Conservation (phyloP, 2,888 invertebrate species). For the Idaea straminata region DNA sequence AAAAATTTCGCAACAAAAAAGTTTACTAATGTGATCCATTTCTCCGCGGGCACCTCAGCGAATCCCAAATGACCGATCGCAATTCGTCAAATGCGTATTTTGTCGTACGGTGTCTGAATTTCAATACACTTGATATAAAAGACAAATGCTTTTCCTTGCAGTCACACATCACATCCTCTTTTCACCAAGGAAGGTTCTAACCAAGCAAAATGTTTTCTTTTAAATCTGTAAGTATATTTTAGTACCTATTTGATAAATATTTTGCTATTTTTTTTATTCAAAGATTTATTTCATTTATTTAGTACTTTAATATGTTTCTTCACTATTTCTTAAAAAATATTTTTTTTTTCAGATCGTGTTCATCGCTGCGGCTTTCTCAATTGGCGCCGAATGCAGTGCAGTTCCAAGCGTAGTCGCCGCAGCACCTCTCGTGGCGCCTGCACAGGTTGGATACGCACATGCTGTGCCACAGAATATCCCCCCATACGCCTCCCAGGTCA, state of each 20-base stretch:
- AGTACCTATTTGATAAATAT: too few relatives aligned
- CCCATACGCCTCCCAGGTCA: constrained; percentile 82
- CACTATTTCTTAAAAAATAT: constrained; percentile 6
- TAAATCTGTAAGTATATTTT: constrained; percentile 65
- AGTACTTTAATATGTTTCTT: background rate
- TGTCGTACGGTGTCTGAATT: constrained; percentile 65
- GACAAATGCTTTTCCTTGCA: constrained; percentile 52
- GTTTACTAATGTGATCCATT: constrained; percentile 75
- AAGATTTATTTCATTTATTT: background rate
- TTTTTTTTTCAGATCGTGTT: constrained; percentile 62
- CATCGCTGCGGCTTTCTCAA: constrained; percentile 61
- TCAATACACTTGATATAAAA: constrained; percentile 73
- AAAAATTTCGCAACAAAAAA: constrained; percentile 59
- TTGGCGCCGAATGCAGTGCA: constrained; percentile 60
- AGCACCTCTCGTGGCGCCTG: constrained; percentile 73
- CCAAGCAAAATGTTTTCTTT: constrained; percentile 74
- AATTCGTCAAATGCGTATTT: constrained; percentile 70
- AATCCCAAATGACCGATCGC: constrained; percentile 71
- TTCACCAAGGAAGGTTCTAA: constrained; percentile 70
- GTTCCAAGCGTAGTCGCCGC: constrained; percentile 52
- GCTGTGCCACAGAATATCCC: constrained; percentile 82
- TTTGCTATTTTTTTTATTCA: constrained; percentile 2
- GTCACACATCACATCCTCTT: constrained; percentile 69
- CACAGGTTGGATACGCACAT: constrained; percentile 78
- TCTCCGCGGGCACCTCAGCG: constrained; percentile 63